These are phyloP conservation scores for Pseudopleuronectes americanus DNA, from an alignment of 2,797 vertebrate genomes.

Conservation along the genomic window DNA sequence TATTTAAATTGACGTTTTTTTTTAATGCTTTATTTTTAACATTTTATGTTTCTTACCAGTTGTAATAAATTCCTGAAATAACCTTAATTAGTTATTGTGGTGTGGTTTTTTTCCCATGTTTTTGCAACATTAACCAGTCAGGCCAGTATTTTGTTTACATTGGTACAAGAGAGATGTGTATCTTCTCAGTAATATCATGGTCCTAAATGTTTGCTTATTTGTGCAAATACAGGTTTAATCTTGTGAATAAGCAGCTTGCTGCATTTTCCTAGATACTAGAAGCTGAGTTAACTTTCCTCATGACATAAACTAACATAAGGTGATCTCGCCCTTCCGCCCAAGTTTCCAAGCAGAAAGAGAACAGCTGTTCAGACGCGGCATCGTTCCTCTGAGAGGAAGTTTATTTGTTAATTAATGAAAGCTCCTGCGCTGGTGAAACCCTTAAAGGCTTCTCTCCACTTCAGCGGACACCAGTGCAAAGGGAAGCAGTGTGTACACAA, in stretches of 20 bases:
- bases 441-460: conserved; percentile 20
- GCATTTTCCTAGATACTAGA: no score
- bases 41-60: no score
- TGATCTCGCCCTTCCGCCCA: background rate
- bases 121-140: no score
- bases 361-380: conserved; percentile 52
- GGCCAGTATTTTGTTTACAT: no score
- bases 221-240: no score
- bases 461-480: conserved; percentile 12
- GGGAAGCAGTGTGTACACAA: background rate
- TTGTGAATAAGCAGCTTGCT: no score
- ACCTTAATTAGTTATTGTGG: no score
- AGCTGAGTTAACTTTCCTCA: background rate
- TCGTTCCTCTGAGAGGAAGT: conserved; percentile 16
- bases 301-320: conserved; percentile 10
- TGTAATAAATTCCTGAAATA: no score
- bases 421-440: conserved; percentile 45
- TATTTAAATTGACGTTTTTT: background rate
- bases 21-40: background rate
- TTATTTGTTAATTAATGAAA: conserved; percentile 56
- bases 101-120: no score
- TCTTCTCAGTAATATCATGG: no score
- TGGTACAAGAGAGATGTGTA: no score
- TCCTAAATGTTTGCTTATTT: no score
- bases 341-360: conserved; percentile 12